A percentile compares a stretch with the other conserved stretches of the same genome.
Conservation (phyloP, 2,113 vertebrate species). For the Phyllopteryx taeniolatus region DNA sequence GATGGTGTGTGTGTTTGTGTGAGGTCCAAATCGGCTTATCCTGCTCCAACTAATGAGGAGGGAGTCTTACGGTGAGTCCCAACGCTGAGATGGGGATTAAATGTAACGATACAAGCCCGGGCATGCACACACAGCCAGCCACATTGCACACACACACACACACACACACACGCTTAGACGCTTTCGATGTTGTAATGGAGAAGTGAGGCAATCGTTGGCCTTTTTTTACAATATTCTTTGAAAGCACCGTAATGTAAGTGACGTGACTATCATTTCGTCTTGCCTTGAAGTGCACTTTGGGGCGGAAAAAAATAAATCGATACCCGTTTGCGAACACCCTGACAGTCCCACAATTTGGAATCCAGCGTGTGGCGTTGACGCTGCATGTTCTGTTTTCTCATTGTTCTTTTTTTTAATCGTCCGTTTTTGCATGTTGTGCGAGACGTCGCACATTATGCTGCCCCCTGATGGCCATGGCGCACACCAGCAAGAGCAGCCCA, state of each 20-base stretch:
- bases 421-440: too few species aligned
- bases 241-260: not conserved
- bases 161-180: not conserved
- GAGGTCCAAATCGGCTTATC: constrained; percentile 47
- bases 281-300: not conserved
- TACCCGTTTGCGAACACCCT: too few species aligned
- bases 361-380: too few species aligned
- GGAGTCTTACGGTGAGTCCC: constrained; percentile 46
- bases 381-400: too few species aligned
- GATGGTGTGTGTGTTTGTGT: constrained; percentile 8
- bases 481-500: not conserved
- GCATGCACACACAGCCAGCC: constrained; percentile 43
- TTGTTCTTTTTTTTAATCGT: too few species aligned
- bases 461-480: not conserved
- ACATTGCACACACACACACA: constrained; percentile 9
- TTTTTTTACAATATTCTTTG: not conserved
- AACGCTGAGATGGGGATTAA: constrained; percentile 57
- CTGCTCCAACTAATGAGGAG: constrained; percentile 57
- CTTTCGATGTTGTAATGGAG: not conserved
- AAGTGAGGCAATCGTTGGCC: not conserved
- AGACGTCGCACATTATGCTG: not conserved
- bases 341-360: too few species aligned
- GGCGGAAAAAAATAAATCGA: too few species aligned
- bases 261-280: not conserved
- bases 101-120: constrained; percentile 50